Percentiles rank a stretch among this genome's conserved stretches.
Conservation (phyloP, 2,113 vertebrate species). For the Sisor rabdophorus region DNA sequence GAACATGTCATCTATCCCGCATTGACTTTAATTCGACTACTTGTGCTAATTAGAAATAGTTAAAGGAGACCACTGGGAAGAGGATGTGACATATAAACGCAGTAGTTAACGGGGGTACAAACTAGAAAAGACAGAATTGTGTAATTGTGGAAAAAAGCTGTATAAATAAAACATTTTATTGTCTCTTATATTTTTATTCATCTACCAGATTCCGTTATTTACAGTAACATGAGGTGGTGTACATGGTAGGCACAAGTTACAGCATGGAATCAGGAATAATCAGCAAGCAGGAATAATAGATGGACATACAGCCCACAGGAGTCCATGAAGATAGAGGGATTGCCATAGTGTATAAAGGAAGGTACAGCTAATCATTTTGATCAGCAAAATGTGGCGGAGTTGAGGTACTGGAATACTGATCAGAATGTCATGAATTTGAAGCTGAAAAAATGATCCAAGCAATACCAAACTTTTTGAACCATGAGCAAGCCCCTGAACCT, state of each 20-base stretch:
- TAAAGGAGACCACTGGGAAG: background rate
- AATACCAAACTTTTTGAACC: background rate
- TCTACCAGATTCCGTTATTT: background rate
- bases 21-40: background rate
- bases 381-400: background rate
- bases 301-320: background rate
- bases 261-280: too few relatives aligned
- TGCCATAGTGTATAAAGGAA: background rate
- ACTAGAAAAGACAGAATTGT: background rate
- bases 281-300: background rate
- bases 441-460: background rate
- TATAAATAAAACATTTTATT: background rate
- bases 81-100: background rate
- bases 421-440: conserved; percentile 1
- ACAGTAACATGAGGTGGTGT: background rate
- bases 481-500: background rate
- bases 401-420: background rate
- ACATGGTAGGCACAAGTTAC: background rate
- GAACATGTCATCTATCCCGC: background rate
- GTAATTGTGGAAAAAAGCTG: background rate
- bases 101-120: background rate
- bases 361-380: background rate
- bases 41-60: background rate
- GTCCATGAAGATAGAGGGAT: background rate
- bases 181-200: background rate